Conservation (phyloP, 2,113 vertebrate genomes). For the Xenopus borealis region DNA sequence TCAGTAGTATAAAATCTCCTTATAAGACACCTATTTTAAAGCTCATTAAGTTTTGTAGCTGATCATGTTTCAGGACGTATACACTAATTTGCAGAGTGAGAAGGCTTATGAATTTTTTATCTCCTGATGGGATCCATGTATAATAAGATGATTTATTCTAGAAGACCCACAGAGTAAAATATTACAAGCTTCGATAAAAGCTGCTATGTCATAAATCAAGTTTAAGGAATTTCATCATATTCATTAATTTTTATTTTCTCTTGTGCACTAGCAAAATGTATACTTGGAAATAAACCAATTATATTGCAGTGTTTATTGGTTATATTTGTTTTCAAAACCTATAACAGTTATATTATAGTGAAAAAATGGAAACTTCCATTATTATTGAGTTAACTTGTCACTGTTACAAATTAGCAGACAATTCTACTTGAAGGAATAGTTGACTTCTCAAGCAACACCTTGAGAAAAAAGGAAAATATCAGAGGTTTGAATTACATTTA, state of each 20-base stretch:
- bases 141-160: background rate
- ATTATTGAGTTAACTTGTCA: too few relatives aligned
- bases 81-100: constrained; percentile 16
- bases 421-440: too few relatives aligned
- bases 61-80: constrained; percentile 10
- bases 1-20: constrained; percentile 21
- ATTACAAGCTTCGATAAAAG: background rate
- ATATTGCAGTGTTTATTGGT: background rate
- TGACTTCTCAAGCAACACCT: too few relatives aligned
- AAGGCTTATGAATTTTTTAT: constrained; percentile 29
- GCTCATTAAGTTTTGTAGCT: constrained; percentile 35
- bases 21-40: constrained; percentile 34
- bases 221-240: background rate
- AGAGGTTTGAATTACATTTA: too few relatives aligned
- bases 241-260: background rate
- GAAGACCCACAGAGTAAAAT: background rate
- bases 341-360: too few relatives aligned
- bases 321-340: too few relatives aligned
- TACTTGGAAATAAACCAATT: background rate
- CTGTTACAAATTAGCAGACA: too few relatives aligned
- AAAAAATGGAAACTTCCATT: too few relatives aligned
- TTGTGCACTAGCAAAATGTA: background rate
- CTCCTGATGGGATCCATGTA: constrained; percentile 2
- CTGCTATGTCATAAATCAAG: background rate
- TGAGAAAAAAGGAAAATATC: too few relatives aligned